Percentiles rank a stretch among this genome's conserved stretches.
Evolutionary conservation across 2,797 vertebrate species (phyloP).

Genomic region (Tenualosa ilisha): DNA sequence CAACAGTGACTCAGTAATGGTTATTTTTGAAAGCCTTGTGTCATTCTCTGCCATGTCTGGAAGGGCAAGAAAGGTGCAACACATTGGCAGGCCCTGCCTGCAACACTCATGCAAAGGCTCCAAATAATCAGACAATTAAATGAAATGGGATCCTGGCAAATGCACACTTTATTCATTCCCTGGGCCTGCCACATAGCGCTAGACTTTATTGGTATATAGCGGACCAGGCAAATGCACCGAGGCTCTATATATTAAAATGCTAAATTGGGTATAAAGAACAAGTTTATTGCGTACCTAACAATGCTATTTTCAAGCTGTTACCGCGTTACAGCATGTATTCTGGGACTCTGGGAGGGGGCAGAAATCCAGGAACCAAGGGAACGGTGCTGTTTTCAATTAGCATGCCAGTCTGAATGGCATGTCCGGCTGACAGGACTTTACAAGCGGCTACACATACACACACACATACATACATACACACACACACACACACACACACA

Average conservation of each 20-base stretch:
- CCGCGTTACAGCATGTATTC: slow-evolving; percentile 51
- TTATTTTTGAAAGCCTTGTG: slow-evolving; percentile 42
- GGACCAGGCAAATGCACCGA: slow-evolving; percentile 51
- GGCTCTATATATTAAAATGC: slow-evolving; percentile 59
- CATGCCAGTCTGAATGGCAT: slow-evolving; percentile 66
- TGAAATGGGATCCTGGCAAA: slow-evolving; percentile 59
- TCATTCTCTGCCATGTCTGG: slow-evolving; percentile 44
- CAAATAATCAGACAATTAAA: slow-evolving; percentile 61
- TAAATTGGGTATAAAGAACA: slow-evolving; percentile 60
- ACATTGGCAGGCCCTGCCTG: slow-evolving; percentile 38
- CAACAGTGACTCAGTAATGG: slow-evolving; percentile 34
- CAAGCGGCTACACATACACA: slow-evolving; percentile 62
- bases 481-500: neutral
- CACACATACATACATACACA: neutral
- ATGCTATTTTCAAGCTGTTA: slow-evolving; percentile 62
- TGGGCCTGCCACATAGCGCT: slow-evolving; percentile 48
- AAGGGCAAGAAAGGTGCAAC: slow-evolving; percentile 43
- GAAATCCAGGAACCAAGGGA: slow-evolving; percentile 61
- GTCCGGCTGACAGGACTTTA: slow-evolving; percentile 67
- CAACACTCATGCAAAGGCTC: slow-evolving; percentile 47
- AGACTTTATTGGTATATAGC: slow-evolving; percentile 57
- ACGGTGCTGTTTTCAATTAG: slow-evolving; percentile 81
- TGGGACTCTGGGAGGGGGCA: slow-evolving; percentile 51
- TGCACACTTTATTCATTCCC: slow-evolving; percentile 51
- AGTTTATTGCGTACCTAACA: slow-evolving; percentile 60